Percentiles rank a stretch among this genome's conserved stretches.
These are phyloP conservation scores for Amblyjoppa fuscipennis DNA, from an alignment of 2,888 invertebrate species.

Conservation along the genomic window DNA sequence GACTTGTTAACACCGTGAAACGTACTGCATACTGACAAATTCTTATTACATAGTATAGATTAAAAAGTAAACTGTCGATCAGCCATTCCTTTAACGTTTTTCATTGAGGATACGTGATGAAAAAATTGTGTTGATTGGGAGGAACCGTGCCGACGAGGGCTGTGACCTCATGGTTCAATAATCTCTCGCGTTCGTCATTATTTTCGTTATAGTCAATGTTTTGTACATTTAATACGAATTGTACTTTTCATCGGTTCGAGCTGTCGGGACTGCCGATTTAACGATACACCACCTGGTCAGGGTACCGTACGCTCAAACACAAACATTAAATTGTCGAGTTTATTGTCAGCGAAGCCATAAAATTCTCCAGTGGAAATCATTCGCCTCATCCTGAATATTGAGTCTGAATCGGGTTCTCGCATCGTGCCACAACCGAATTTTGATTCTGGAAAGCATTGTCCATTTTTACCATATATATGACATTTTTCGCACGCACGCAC, in stretches of 20 bases:
- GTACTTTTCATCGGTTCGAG: slow-evolving; percentile 40
- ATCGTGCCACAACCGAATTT: background rate
- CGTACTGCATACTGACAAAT: no score
- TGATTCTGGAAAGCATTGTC: background rate
- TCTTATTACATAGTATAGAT: background rate
- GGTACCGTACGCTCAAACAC: slow-evolving; percentile 69
- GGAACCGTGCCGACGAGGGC: slow-evolving; percentile 5
- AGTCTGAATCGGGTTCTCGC: background rate
- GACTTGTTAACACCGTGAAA: no score
- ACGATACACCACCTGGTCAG: slow-evolving; percentile 73
- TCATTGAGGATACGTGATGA: background rate
- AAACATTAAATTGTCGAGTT: slow-evolving; percentile 80
- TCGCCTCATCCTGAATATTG: slow-evolving; percentile 8
- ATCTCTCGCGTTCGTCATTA: slow-evolving; percentile 14
- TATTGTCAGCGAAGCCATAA: slow-evolving; percentile 78
- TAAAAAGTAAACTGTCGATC: slow-evolving; percentile 24
- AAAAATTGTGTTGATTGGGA: slow-evolving; percentile 19
- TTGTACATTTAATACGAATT: slow-evolving; percentile 27
- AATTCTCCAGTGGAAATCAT: slow-evolving; percentile 65
- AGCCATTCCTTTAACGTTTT: background rate
- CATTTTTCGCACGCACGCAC: background rate
- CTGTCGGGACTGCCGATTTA: slow-evolving; percentile 51
- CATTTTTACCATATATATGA: background rate
- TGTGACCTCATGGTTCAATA: slow-evolving; percentile 32
- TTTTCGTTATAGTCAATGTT: slow-evolving; percentile 19